phyloP scores from a whole-genome alignment of 2,113 vertebrate species.

The Myrmophylax atrothorax region DNA sequence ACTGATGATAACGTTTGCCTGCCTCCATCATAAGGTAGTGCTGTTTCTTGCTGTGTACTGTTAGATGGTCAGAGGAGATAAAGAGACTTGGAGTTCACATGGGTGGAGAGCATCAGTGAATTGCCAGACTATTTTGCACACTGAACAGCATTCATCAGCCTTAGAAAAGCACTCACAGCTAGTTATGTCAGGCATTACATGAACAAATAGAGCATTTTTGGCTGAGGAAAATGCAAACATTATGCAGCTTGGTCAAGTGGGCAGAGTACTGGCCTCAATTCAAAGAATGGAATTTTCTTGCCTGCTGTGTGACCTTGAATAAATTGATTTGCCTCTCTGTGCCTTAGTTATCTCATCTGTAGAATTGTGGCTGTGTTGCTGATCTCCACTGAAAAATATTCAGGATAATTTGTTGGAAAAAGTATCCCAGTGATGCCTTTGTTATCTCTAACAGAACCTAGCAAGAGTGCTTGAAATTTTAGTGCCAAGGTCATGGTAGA shows the following conservation, averaged over 20 bases:
- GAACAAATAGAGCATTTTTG: constrained; percentile 35
- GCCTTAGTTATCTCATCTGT: not conserved
- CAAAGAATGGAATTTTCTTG: not conserved
- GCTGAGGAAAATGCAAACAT: constrained; percentile 36
- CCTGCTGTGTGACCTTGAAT: not conserved
- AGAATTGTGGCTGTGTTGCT: not conserved
- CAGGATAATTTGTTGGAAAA: not conserved
- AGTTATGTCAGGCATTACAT: not conserved
- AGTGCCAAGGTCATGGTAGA: not conserved
- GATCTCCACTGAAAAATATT: not conserved
- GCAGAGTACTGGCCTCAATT: not conserved
- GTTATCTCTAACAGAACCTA: not conserved
- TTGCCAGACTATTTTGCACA: not conserved
- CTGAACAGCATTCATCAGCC: not conserved
- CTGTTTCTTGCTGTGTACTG: not conserved
- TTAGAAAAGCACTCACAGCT: not conserved
- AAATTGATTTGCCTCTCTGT: not conserved
- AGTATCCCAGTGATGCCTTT: not conserved
- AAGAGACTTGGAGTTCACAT: not conserved
- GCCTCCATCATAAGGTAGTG: not conserved
- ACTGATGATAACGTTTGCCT: not conserved
- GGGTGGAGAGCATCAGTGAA: not conserved
- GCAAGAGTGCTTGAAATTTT: not conserved
- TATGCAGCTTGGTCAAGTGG: constrained; percentile 33
- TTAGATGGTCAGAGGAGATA: not conserved